Evolutionary conservation across 2,797 vertebrate genomes (phyloP).

Genomic region (Hydrolagus colliei): DNA sequence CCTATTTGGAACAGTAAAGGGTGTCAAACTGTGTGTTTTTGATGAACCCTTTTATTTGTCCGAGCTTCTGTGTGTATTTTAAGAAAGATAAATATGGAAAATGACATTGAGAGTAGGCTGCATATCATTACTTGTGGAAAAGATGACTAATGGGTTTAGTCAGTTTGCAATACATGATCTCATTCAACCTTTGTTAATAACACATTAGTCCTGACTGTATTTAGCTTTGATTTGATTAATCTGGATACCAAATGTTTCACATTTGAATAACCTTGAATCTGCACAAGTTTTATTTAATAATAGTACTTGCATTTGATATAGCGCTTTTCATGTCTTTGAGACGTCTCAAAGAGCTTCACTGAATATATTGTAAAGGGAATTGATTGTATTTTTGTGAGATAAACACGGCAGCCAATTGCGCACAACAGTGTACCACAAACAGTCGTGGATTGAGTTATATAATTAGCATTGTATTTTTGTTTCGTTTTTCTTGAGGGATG

Average conservation of each 20-base stretch:
- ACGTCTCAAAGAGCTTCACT: too few species aligned
- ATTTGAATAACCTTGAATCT: not conserved
- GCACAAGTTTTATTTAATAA: not conserved
- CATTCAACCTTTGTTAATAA: slow-evolving; percentile 9
- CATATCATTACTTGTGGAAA: not conserved
- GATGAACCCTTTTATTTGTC: not conserved
- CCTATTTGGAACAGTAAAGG: not conserved
- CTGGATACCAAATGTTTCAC: slow-evolving; percentile 9
- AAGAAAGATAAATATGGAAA: not conserved
- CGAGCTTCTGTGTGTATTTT: not conserved
- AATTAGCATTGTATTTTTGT: too few species aligned
- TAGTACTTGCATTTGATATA: too few species aligned
- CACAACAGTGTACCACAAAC: too few species aligned
- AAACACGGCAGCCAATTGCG: too few species aligned
- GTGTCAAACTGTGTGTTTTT: not conserved
- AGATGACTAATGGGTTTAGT: slow-evolving; percentile 4
- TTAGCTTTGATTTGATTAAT: slow-evolving; percentile 21
- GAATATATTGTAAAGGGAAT: too few species aligned
- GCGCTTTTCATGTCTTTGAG: too few species aligned
- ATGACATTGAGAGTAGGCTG: not conserved
- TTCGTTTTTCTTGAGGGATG: too few species aligned
- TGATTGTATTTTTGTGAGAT: too few species aligned
- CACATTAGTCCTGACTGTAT: not conserved
- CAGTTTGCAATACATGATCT: not conserved
- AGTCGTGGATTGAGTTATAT: too few species aligned